Conservation (phyloP, 2,113 vertebrate genomes). For the Engystomops pustulosus region DNA sequence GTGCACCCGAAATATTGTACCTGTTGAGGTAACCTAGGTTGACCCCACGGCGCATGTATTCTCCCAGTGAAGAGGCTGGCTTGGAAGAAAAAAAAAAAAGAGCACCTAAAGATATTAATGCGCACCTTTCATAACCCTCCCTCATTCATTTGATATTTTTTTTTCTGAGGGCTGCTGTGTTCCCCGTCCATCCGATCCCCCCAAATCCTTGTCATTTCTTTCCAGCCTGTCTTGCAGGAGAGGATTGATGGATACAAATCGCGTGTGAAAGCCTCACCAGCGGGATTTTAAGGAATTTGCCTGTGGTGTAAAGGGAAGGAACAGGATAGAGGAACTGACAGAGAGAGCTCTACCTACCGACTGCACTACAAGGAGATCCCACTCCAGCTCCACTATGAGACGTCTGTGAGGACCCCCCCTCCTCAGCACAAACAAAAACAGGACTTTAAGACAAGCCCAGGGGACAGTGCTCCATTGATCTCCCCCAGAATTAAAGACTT, state of each 20-base stretch:
- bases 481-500: constrained; percentile 66
- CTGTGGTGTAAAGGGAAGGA: constrained; percentile 83
- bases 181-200: constrained; percentile 58
- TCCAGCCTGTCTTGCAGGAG: constrained; percentile 69
- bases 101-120: constrained; percentile 69
- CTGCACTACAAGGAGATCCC: constrained; percentile 73
- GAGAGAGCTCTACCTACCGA: constrained; percentile 79
- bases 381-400: constrained; percentile 69
- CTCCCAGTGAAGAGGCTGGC: constrained; percentile 65
- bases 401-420: constrained; percentile 67
- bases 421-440: constrained; percentile 62
- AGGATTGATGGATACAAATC: constrained; percentile 77
- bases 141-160: constrained; percentile 66
- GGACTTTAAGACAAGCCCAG: constrained; percentile 69
- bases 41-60: constrained; percentile 70
- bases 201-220: constrained; percentile 65
- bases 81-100: constrained; percentile 52
- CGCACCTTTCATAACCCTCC: constrained; percentile 71
- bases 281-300: constrained; percentile 81
- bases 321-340: constrained; percentile 71
- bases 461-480: constrained; percentile 65
- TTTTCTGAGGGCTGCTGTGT: constrained; percentile 62
- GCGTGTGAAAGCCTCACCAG: constrained; percentile 75
- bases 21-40: constrained; percentile 76
- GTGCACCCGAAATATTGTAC: constrained; percentile 63